A percentile compares a stretch with the other conserved stretches of the same genome.
Conservation (phyloP, 1,140 invertebrate genomes). For the Amphibalanus amphitrite region DNA sequence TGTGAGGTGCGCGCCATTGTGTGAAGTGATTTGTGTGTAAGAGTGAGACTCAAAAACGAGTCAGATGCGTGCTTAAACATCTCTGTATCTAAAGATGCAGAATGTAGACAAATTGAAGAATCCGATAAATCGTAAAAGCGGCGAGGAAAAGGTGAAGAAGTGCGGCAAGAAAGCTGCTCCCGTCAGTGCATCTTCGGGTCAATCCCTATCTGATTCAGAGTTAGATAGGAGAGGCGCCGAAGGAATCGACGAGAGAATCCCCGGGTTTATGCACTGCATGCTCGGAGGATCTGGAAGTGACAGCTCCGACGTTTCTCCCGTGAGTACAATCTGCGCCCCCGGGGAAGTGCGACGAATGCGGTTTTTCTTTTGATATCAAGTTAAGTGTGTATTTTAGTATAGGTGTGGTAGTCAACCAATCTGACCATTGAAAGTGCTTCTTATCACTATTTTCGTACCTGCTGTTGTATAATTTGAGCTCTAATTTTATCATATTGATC, state of each 20-base stretch:
- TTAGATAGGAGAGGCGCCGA: not conserved
- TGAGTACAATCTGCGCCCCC: not conserved
- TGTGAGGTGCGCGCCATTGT: not conserved
- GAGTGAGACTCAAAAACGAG: not conserved
- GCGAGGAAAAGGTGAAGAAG: not conserved
- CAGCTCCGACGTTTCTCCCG: not conserved
- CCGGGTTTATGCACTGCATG: not conserved
- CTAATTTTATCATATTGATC: too few relatives aligned
- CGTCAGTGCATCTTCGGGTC: not conserved
- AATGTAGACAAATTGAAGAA: constrained; percentile 2
- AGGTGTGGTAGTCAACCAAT: too few relatives aligned
- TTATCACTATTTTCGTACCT: too few relatives aligned
- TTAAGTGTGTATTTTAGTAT: too few relatives aligned
- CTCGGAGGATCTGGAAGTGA: constrained; percentile 1
- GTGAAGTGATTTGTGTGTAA: not conserved
- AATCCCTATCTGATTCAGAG: not conserved
- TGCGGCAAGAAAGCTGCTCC: not conserved
- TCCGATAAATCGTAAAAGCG: not conserved
- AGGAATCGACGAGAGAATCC: not conserved
- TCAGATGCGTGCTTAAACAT: not conserved
- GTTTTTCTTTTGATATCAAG: not conserved
- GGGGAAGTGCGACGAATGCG: not conserved
- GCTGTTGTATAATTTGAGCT: too few relatives aligned
- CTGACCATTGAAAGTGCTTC: too few relatives aligned
- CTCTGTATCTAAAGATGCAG: constrained; percentile 1